phyloP scores from a whole-genome alignment of 2,797 vertebrate genomes.

The Bovichtus diacanthus region DNA sequence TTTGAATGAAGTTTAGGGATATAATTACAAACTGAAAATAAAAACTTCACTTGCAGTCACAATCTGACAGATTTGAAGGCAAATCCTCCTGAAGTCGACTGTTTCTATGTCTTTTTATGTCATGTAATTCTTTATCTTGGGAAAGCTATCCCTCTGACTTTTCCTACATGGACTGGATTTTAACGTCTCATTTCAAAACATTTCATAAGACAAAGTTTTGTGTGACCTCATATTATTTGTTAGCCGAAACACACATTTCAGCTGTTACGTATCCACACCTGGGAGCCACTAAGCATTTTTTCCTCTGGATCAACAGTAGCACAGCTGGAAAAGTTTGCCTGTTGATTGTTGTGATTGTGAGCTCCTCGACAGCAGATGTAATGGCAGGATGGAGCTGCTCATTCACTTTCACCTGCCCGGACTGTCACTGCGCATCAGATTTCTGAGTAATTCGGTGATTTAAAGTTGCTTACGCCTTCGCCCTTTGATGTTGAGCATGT shows the following conservation, averaged over 20 bases:
- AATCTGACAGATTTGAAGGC: conserved; percentile 34
- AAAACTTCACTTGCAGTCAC: conserved; percentile 18
- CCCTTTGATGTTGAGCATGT: conserved; percentile 59
- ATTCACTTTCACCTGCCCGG: conserved; percentile 46
- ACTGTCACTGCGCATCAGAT: conserved; percentile 43
- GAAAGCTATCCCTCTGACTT: conserved; percentile 18
- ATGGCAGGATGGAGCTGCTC: conserved; percentile 34
- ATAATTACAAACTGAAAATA: conserved; percentile 11
- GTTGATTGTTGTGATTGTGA: conserved; percentile 54
- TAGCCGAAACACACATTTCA: conserved; percentile 13
- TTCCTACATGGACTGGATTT: conserved; percentile 30
- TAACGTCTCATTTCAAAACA: conserved; percentile 42
- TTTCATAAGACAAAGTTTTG: conserved; percentile 49
- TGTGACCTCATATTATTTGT: conserved; percentile 48
- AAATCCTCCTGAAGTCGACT: conserved; percentile 46
- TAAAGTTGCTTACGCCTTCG: conserved; percentile 32
- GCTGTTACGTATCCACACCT: conserved; percentile 49
- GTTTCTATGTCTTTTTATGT: conserved; percentile 38
- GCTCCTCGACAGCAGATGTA: conserved; percentile 42
- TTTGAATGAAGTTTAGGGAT: background rate
- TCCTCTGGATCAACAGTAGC: conserved; percentile 36
- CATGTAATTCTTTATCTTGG: conserved; percentile 24
- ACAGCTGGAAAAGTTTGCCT: conserved; percentile 55
- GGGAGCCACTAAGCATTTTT: conserved; percentile 39
- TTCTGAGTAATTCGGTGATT: conserved; percentile 43